Evolutionary conservation across 2,888 invertebrate genomes (phyloP), one percentile per base, ranked within the genome.

Genomic region (Colostygia pectinataria): DNA sequence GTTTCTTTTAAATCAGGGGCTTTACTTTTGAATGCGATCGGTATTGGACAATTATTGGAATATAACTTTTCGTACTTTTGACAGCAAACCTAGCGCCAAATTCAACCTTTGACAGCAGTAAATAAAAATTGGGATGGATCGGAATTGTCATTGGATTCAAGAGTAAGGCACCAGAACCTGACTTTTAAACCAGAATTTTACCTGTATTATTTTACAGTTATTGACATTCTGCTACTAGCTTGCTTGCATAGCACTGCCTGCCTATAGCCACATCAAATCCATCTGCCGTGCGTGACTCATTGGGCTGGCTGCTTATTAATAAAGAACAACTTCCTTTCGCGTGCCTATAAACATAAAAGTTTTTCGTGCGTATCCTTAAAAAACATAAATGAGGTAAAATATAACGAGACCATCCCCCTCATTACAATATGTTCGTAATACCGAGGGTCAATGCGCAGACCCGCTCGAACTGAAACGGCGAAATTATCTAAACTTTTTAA

Each of bases 331-430:
- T 87, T 88, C 86, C 87, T 87, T 83, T 88, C 68, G 89, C 89
- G 89, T 89, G 89, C 74, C 68, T 68, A 73, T 66, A 67, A 71
- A 82, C 86, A 89, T 89, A 88, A 89, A 90, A 89, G 74, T 83
- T 86, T 71, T 79, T 83, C 86, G 77, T 88, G 88, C 85, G 85
- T 88, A 86, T 81, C 83, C 81, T 75, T 80, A 86, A 76, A n/a
- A 85, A 86, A 83, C 87, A 87, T 89, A 89, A 90, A 88, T 89
- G 88, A 85, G 79, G 81, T 80, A 81, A 87, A 90, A 88, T 83
- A 83, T 81, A 80, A 75, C 83, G 80, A 84, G 81, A 81, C 74
- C 80, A 86, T 88, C 88, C 89, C 84, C 90, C 84, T 83, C 74
- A 74, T 79, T 81, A 83, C 88, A 87, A 85, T 89, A 89, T 88